Evolutionary conservation across 2,797 vertebrate genomes (phyloP), one percentile per base, ranked within the genome.

Genomic region (Silurus lanzhouensis): DNA sequence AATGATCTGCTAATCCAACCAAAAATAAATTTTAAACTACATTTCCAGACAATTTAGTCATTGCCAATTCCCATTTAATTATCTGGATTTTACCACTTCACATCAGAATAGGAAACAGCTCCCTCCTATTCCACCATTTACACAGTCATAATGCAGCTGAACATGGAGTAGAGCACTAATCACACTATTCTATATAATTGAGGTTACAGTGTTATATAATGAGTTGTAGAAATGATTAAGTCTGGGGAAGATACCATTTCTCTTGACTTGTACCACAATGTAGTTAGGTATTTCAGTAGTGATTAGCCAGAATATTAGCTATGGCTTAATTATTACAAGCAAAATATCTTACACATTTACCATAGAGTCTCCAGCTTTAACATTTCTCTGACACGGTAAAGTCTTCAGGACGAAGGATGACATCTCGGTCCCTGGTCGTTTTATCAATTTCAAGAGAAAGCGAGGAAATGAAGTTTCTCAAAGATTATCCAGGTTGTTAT

Each of bases 31-130:
- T 27, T 76, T 25, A 1, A 76, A 77, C 55, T 61, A 17, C 60
- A 61, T 60, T 64, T 80, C 46, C 38, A 63, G 8, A 0, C 12
- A 64, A 17, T 64, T 63, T 64, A 61, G 31, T n/a, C 31, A 2
- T 63, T 63, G 19, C 57, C 77, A 80, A 13, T 46, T 46, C 38
- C 60, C 7, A 10, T 48, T 64, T 19, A 1, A 7, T 46, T 80
- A 63, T 80, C 77, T 64, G 64, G 60, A 80, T 64, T 44, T 38
- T 22, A 64, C 13, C 6, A 22, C 60, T 38, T 78, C 57, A 78
- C 57, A 44, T 22, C 25, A 61, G 27, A 77, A 77, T 60, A 38
- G n/a, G 48, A 75, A 77, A 38, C 75, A 38, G 22, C 1, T 44
- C 9, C 6, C 72, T 14, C 20, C 55, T 7, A 78, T 63, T 60